phyloP scores from a whole-genome alignment of 2,113 vertebrate species.

The Himantopus leucocephalus region DNA sequence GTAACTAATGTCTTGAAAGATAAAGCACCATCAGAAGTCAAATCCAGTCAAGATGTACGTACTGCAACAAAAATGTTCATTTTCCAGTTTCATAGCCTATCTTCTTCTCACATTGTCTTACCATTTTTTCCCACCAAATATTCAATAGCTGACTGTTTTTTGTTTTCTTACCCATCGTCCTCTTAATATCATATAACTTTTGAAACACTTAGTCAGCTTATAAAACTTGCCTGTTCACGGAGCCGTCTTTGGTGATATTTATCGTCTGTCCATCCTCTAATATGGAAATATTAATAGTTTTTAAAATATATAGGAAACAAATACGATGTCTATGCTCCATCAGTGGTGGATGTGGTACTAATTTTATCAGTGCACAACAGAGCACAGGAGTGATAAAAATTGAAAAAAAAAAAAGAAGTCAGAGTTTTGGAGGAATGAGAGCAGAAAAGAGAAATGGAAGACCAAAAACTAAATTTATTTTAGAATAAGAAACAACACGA shows the following conservation, averaged over 20 bases:
- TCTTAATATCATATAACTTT: background rate
- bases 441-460: background rate
- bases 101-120: background rate
- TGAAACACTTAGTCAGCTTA: background rate
- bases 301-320: background rate
- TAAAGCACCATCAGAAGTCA: background rate
- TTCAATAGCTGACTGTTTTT: background rate
- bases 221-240: background rate
- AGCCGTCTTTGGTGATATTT: background rate
- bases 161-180: fast-evolving
- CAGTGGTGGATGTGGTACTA: background rate
- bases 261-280: background rate
- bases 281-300: background rate
- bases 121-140: background rate
- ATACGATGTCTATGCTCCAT: background rate
- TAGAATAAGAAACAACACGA: fast-evolving
- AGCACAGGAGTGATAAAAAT: background rate
- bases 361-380: background rate
- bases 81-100: background rate
- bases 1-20: background rate
- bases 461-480: background rate
- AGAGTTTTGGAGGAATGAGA: background rate
- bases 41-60: background rate
- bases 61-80: background rate
- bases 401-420: background rate